A percentile compares a stretch with the other conserved stretches of the same genome.
Conservation (phyloP, 2,797 vertebrate species). For the Dromococcyx pavoninus region DNA sequence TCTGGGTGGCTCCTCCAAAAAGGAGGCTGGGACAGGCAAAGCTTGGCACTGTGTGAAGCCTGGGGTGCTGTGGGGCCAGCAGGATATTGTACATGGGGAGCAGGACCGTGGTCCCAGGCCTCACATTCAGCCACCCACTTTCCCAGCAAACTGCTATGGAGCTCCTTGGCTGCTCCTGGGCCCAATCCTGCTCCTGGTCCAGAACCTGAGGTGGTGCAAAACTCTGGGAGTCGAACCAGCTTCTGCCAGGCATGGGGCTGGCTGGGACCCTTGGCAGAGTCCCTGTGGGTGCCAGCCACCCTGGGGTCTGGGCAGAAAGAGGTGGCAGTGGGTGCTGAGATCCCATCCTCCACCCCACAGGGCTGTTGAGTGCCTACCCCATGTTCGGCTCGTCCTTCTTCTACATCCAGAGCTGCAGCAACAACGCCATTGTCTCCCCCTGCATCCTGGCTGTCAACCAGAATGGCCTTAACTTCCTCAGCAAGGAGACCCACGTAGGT, state of each 20-base stretch:
- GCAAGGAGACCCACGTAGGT: conserved; percentile 91
- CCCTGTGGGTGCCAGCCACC: not conserved
- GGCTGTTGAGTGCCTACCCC: conserved; percentile 91
- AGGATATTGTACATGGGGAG: fast-evolving
- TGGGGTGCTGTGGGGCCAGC: not conserved
- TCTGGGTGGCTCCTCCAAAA: too few species aligned
- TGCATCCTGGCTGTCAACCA: conserved; percentile 94
- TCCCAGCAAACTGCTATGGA: not conserved
- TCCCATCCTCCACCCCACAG: conserved; percentile 31
- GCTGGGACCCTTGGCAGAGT: not conserved
- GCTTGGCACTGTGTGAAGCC: not conserved
- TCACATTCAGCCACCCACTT: fast-evolving
- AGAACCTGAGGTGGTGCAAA: not conserved
- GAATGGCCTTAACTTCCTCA: conserved; percentile 93
- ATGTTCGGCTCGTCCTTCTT: conserved; percentile 98
- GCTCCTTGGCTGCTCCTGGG: not conserved
- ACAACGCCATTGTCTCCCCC: conserved; percentile 82
- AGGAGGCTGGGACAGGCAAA: not conserved
- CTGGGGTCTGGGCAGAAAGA: fast-evolving
- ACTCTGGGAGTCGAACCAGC: not conserved
- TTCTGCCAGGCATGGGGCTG: not conserved
- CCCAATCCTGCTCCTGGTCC: not conserved
- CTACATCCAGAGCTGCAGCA: conserved; percentile 95
- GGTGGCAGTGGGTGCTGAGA: not conserved
- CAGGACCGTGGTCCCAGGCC: not conserved